Evolutionary conservation across 2,113 vertebrate genomes (phyloP).

Genomic region (Tautogolabrus adspersus): DNA sequence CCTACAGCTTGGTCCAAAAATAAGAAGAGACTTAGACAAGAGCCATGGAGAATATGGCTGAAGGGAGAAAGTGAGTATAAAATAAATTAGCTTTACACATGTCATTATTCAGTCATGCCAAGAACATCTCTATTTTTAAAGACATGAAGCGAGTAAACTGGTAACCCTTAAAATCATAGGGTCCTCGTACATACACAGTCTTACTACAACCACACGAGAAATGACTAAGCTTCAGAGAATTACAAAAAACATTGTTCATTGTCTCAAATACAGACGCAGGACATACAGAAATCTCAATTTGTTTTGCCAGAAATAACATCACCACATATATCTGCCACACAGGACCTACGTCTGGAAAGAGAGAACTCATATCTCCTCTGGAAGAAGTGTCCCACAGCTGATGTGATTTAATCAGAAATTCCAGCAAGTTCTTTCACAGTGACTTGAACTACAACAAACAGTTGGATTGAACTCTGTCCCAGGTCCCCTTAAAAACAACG

Average conservation of each 20-base stretch:
- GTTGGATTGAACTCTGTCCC: too few relatives aligned
- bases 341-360: too few relatives aligned
- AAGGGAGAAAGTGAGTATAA: not conserved
- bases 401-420: too few relatives aligned
- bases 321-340: too few relatives aligned
- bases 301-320: too few relatives aligned
- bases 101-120: conserved; percentile 9
- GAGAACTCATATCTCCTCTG: too few relatives aligned
- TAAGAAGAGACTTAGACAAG: not conserved
- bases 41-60: not conserved
- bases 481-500: too few relatives aligned
- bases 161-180: conserved; percentile 10
- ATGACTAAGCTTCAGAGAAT: not conserved
- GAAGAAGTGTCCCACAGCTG: too few relatives aligned
- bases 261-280: not conserved
- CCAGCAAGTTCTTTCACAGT: too few relatives aligned
- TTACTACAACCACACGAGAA: not conserved
- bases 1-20: not conserved
- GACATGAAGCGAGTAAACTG: not conserved
- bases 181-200: not conserved
- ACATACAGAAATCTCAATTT: not conserved
- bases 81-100: not conserved
- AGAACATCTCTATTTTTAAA: not conserved
- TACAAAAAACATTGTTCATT: too few relatives aligned
- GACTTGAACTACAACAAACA: too few relatives aligned